Evolutionary conservation across 2,888 invertebrate species (phyloP), one percentile per base, ranked within the genome.

Genomic region (Seira ritae): DNA sequence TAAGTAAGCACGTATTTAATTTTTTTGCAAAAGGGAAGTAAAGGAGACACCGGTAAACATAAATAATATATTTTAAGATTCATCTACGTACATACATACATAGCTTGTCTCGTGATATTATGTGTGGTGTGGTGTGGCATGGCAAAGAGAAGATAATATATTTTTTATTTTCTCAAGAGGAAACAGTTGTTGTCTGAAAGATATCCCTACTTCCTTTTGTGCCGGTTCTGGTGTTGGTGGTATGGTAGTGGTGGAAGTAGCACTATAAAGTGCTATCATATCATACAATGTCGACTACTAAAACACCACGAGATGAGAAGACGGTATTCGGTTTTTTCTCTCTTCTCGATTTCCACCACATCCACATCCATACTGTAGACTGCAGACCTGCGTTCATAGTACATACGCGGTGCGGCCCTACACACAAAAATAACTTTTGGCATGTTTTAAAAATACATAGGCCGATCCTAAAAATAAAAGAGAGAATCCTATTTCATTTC

Each of bases 391-490:
- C 3, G 17, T 50, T n/a, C 50, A 50, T 15, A 50, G 42, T 42
- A 42, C 6, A 50, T 65, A 80, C 65, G 68, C 23, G 74, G 80
- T 74, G 69, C 46, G 75, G 75, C 75, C 81, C n/a, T n/a, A n/a
- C n/a, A n/a, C n/a, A n/a, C n/a, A n/a, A 73, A 81, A 81, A 81
- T 81, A 76, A 81, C 81, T 81, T 81, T 81, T 81, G 81, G 81
- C 81, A 81, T 81, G 71, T 76, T 75, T 80, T 76, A 76, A 81
- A 81, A 75, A 75, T 81, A 81, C 81, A 80, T 75, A 65, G 15
- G 70, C 24, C 24, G n/a, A 46, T 74, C 80, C 75, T 81, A 81
- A 81, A 81, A 81, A 76, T 81, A 81, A 75, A 81, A 70, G n/a
- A n/a, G n/a, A n/a, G n/a, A n/a, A n/a, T n/a, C n/a, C n/a, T n/a